Base-by-base conservation (phyloP, 2,888 invertebrate genomes). In the Idaea straminata region DNA sequence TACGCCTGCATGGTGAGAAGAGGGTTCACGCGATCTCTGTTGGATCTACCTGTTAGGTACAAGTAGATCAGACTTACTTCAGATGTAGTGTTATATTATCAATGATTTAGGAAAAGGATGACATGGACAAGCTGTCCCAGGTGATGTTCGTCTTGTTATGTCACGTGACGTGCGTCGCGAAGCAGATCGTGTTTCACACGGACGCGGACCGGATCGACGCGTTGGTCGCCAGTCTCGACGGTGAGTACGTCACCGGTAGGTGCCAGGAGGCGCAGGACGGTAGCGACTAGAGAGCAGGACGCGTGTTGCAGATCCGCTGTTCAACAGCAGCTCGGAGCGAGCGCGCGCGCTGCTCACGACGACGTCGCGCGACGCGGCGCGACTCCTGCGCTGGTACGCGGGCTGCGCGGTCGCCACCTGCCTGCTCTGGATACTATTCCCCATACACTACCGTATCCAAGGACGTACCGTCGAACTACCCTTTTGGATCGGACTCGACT, bases 71-170 rank as follows among this genome's bases (percentile, higher is more conserved):
- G 13, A 6, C 1, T 38, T 38, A 4, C 38, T 5, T 13, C 13
- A 38, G 38, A 38, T 38, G 13, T 38, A 6, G 13, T 38, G 6
- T 38, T 38, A 38, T 38, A 38, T 34, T 15, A 5, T n/a, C n/a
- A n/a, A 15, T 61, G 47, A 6, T 62, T 38, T 76, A 87, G 85
- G 83, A 80, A 67, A 79, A 82, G n/a, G 66, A 65, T 61, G 83
- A 88, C 70, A 82, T 89, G 86, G 81, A 79, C 35, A 83, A 83
- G 73, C 70, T 90, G 62, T 81, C 88, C 2, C 81, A 83, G 5
- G 89, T 89, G 69, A 79, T 89, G 86, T 89, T 88, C 73, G 76
- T 90, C 69, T 73, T 88, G 74, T 77, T 90, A 62, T 89, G 89
- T 68, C 87, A 88, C 77, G 74, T 86, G 66, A 88, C 89, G 4